A percentile compares a stretch with the other conserved stretches of the same genome.
phyloP scores from a whole-genome alignment of 2,888 invertebrate species.

The Chrysina gloriosa region DNA sequence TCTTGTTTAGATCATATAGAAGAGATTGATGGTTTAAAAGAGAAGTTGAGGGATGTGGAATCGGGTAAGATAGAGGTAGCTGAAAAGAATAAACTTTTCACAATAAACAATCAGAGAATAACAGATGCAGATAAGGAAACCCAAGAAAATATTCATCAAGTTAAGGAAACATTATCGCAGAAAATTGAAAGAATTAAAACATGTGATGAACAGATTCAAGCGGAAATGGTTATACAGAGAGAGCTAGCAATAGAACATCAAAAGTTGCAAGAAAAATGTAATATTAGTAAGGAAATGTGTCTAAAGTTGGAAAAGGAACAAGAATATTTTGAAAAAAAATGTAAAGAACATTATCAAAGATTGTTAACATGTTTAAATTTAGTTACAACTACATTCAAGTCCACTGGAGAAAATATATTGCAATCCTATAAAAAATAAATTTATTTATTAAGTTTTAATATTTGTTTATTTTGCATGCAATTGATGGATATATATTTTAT shows the following conservation, averaged over 20 bases:
- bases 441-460: too few species aligned
- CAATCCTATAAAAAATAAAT: too few species aligned
- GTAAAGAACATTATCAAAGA: background rate
- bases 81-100: background rate
- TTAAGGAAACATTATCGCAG: background rate
- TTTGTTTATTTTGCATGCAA: too few species aligned
- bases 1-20: constrained; percentile 2
- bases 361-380: background rate
- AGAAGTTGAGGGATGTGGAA: background rate
- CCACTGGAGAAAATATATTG: too few species aligned
- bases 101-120: background rate
- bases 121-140: background rate
- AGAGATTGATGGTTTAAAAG: background rate
- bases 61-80: background rate
- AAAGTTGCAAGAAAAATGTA: background rate
- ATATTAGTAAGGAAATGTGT: background rate
- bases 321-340: background rate
- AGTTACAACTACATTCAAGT: background rate
- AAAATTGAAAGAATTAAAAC: background rate
- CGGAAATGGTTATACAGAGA: background rate
- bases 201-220: background rate
- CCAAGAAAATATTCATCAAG: background rate
- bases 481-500: too few species aligned
- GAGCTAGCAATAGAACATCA: background rate
- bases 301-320: background rate